phyloP scores from a whole-genome alignment of 1,140 invertebrate species.

The Luehdorfia chinensis region DNA sequence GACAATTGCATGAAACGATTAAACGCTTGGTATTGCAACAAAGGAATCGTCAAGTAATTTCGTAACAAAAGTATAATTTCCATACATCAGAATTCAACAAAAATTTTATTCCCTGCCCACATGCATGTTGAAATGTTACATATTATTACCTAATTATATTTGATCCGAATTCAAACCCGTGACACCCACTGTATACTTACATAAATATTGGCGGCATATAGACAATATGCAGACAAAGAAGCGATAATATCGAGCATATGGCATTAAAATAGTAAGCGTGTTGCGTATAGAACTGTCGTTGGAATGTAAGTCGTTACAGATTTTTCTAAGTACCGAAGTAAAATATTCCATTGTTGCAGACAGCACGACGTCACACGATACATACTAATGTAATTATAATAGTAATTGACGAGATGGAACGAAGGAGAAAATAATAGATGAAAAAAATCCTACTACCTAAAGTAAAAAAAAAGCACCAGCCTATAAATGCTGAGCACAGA shows the following conservation, averaged over 20 bases:
- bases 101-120: neutral
- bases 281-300: neutral
- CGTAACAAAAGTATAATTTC: too few relatives aligned
- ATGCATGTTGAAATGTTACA: conserved; percentile 1
- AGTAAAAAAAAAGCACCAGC: too few relatives aligned
- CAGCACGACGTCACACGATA: conserved; percentile 8
- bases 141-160: neutral
- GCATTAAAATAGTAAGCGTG: conserved; percentile 7
- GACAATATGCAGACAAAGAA: conserved; percentile 1
- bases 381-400: conserved; percentile 12
- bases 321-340: conserved; percentile 10
- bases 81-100: too few relatives aligned
- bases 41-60: too few relatives aligned
- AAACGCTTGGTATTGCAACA: too few relatives aligned
- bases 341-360: conserved; percentile 6
- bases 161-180: neutral
- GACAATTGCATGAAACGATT: too few relatives aligned
- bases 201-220: neutral
- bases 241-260: conserved; percentile 1
- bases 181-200: conserved; percentile 1
- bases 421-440: too few relatives aligned
- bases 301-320: conserved; percentile 14
- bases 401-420: too few relatives aligned
- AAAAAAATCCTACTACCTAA: too few relatives aligned
- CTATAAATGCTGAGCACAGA: too few relatives aligned